Conservation (phyloP, 2,888 invertebrate species). For the Drosophila trichaetosa region DNA sequence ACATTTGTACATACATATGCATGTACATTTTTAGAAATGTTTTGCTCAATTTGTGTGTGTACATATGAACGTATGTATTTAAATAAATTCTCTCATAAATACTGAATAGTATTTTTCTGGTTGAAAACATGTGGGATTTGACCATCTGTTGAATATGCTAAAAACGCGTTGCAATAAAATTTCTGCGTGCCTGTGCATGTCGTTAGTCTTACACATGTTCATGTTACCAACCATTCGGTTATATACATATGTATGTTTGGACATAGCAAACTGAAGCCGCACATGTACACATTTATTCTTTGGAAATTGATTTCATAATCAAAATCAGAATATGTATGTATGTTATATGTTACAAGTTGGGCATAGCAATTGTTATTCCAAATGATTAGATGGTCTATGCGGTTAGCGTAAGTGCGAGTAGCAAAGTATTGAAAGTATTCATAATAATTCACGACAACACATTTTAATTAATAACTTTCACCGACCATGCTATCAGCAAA, state of each 20-base stretch:
- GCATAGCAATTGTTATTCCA: not conserved
- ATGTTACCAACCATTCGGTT: not conserved
- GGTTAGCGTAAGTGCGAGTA: not conserved
- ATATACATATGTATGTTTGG: not conserved
- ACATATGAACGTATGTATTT: conserved; percentile 3
- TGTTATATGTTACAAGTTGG: not conserved
- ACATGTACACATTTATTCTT: not conserved
- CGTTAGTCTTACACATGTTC: not conserved
- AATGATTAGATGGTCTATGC: not conserved
- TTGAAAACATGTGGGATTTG: not conserved
- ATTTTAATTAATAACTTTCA: not conserved
- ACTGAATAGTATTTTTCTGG: not conserved
- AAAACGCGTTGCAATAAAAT: not conserved
- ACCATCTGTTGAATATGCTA: conserved; percentile 6
- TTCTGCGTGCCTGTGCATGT: not conserved
- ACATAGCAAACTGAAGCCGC: not conserved
- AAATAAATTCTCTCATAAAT: not conserved
- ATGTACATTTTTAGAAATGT: conserved; percentile 2
- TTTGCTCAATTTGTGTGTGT: not conserved
- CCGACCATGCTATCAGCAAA: not conserved
- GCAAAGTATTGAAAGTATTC: not conserved
- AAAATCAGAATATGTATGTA: not conserved
- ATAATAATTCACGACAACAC: not conserved
- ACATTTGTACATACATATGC: not conserved
- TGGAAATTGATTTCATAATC: not conserved